Evolutionary conservation across 1,140 invertebrate species (phyloP).

Genomic region (Mizuhopecten yessoensis): DNA sequence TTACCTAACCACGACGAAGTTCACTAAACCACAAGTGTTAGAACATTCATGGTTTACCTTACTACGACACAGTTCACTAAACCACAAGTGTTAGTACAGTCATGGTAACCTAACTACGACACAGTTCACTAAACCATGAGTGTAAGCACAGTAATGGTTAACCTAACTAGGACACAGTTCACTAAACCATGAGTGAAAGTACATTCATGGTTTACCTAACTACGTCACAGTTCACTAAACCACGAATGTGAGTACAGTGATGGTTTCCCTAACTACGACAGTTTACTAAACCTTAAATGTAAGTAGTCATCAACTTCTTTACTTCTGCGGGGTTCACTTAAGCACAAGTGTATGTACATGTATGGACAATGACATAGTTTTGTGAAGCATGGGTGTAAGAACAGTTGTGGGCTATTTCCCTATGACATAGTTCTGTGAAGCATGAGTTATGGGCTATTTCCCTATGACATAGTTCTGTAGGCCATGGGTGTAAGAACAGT

Average conservation of each 20-base stretch:
- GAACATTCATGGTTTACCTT: neutral
- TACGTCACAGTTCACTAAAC: neutral
- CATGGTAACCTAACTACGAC: neutral
- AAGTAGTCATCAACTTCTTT: neutral
- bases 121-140: neutral
- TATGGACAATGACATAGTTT: neutral
- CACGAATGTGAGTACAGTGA: neutral
- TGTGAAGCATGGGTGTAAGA: neutral
- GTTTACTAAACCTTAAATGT: neutral
- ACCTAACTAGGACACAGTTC: constrained; percentile 86
- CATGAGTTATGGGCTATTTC: neutral
- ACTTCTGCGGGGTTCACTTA: neutral
- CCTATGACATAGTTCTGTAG: neutral
- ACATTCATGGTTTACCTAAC: neutral
- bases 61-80: neutral
- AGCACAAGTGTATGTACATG: neutral
- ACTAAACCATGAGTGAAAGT: constrained; percentile 63
- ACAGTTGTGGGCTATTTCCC: neutral
- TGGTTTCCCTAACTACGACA: neutral
- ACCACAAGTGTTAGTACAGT: neutral
- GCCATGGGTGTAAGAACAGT: neutral
- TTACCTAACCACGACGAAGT: constrained; percentile 42
- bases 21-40: neutral
- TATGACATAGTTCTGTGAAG: neutral
- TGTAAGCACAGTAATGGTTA: neutral